phyloP scores from a whole-genome alignment of 2,113 vertebrate genomes.

The Scartelaos histophorus region DNA sequence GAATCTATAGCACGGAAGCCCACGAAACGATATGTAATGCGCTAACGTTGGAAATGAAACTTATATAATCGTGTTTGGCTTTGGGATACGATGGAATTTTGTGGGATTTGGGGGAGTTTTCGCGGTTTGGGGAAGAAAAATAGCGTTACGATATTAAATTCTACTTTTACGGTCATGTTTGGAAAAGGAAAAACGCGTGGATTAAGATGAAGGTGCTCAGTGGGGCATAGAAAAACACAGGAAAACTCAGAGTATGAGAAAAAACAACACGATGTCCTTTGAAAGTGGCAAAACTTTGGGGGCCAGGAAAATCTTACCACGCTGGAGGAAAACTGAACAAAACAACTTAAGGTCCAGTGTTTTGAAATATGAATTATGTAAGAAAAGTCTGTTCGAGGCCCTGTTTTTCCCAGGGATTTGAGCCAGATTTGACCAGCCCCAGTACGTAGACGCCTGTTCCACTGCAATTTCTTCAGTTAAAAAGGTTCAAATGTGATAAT shows the following conservation, averaged over 20 bases:
- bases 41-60: background rate
- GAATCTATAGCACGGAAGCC: constrained; percentile 35
- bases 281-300: too few species aligned
- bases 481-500: too few species aligned
- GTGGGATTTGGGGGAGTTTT: background rate
- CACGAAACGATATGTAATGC: background rate
- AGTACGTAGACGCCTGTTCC: too few species aligned
- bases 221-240: background rate
- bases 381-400: too few species aligned
- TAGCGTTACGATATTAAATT: background rate
- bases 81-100: background rate
- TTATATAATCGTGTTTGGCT: background rate
- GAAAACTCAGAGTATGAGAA: background rate
- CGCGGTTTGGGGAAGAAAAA: background rate
- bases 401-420: too few species aligned
- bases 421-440: too few species aligned
- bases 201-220: background rate
- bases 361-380: too few species aligned
- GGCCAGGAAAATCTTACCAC: too few species aligned
- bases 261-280: background rate
- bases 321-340: too few species aligned
- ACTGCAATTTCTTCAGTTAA: too few species aligned
- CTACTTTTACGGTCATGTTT: background rate
- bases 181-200: background rate
- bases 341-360: too few species aligned